Evolutionary conservation across 2,888 invertebrate genomes (phyloP), one percentile per base, ranked within the genome.

Genomic region (Nineta flava): DNA sequence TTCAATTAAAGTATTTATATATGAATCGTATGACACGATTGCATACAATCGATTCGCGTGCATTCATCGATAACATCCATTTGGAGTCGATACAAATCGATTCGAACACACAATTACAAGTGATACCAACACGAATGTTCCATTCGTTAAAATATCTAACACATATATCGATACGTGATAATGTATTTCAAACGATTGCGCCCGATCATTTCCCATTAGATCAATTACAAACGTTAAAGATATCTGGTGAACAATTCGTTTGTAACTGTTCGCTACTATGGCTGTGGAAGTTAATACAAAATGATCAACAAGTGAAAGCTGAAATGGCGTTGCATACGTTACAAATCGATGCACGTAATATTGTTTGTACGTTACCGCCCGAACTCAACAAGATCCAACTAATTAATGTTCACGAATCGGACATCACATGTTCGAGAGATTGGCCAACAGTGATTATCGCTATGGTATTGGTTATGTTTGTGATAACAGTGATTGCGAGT

Each of bases 261-360:
- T 91, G 91, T 67, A 91, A 91, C 66, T 91, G 91, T 62, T 87
- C 88, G 47, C 68, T 91, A 52, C 72, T 85, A 53, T 91, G 91
- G 91, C 69, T 91, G 42, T 87, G 87, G 86, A 81, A 81, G 60
- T 71, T 88, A 44, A 73, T 72, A 40, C 65, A 68, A 49, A 59
- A 62, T 15, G 19, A 31, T 13, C 10, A 44, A 2, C 19, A 42
- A 12, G n/a, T n/a, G n/a, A n/a, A n/a, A n/a, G n/a, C n/a, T n/a
- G n/a, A n/a, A 3, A 13, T 2, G 2, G 21, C 17, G 3, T 5
- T 17, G 7, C 19, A 16, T 12, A 2, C 15, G 44, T 26, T 44
- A 9, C 44, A 12, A 10, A 13, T 44, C n/a, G 44, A 44, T 13
- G 44, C 16, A 19, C 15, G 19, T 12, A 19, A 26, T 2, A 19